phyloP scores from a whole-genome alignment of 2,113 vertebrate species.

The Gymnocephalus cernua region DNA sequence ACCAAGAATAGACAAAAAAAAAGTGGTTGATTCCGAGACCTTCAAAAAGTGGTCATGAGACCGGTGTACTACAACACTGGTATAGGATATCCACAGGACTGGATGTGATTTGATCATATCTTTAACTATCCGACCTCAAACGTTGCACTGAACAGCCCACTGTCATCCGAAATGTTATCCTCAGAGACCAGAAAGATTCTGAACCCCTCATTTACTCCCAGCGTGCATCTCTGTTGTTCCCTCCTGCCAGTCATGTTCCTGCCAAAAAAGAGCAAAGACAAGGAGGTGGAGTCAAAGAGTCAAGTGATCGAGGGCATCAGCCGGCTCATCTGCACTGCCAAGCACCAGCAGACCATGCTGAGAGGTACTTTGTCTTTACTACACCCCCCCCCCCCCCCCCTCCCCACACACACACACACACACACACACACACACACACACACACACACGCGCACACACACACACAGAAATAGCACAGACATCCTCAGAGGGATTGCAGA shows the following conservation, averaged over 20 bases:
- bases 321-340: conserved; percentile 97
- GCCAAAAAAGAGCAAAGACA: conserved; percentile 98
- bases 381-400: too few species aligned
- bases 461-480: neutral
- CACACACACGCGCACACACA: too few species aligned
- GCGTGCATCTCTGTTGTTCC: conserved; percentile 20
- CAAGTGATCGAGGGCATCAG: conserved; percentile 98
- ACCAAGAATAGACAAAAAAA: too few species aligned
- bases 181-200: neutral
- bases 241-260: conserved; percentile 93
- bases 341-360: conserved; percentile 98
- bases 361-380: conserved; percentile 82
- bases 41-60: too few species aligned
- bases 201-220: conserved; percentile 20
- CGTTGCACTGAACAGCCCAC: conserved; percentile 13
- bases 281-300: conserved; percentile 95
- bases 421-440: too few species aligned
- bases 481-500: neutral
- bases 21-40: too few species aligned
- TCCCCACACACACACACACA: too few species aligned
- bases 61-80: too few species aligned
- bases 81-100: neutral
- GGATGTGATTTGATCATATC: conserved; percentile 5
- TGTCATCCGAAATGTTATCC: neutral
- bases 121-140: neutral